These are phyloP conservation scores for Colaptes auratus DNA, from an alignment of 2,113 vertebrate genomes.

Conservation along the genomic window DNA sequence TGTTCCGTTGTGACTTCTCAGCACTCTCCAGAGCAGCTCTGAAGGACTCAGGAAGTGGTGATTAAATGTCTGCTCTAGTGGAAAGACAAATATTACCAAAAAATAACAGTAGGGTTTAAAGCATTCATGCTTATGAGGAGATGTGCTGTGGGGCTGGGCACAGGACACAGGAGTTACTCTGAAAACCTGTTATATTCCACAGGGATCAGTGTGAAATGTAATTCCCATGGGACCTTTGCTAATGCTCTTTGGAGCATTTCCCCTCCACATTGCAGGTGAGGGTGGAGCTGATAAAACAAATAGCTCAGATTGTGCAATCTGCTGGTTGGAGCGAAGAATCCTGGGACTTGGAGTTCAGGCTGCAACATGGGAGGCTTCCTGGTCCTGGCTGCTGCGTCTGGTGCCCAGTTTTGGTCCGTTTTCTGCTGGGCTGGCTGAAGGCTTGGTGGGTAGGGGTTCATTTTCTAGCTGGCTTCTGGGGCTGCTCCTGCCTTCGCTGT, in stretches of 20 bases:
- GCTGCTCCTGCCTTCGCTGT: too few relatives aligned
- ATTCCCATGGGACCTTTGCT: background rate
- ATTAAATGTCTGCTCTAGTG: background rate
- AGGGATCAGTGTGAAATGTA: background rate
- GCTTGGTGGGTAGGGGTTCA: too few relatives aligned
- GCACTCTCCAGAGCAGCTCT: background rate
- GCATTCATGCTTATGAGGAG: background rate
- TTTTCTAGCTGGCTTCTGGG: too few relatives aligned
- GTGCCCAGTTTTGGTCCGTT: too few relatives aligned
- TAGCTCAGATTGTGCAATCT: background rate
- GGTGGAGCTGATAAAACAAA: background rate
- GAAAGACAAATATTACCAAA: background rate
- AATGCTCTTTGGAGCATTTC: background rate
- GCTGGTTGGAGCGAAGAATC: background rate
- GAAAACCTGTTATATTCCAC: background rate
- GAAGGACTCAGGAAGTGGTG: background rate
- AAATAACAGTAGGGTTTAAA: background rate
- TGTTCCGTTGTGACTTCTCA: background rate
- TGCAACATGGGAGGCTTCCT: too few relatives aligned
- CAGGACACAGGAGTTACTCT: background rate
- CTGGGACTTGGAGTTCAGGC: too few relatives aligned
- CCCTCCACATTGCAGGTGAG: background rate
- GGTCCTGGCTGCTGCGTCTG: too few relatives aligned
- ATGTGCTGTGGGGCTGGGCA: background rate
- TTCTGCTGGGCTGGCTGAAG: too few relatives aligned